These are phyloP conservation scores for Monomorium pharaonis DNA, from an alignment of 1,140 invertebrate genomes.

Conservation along the genomic window DNA sequence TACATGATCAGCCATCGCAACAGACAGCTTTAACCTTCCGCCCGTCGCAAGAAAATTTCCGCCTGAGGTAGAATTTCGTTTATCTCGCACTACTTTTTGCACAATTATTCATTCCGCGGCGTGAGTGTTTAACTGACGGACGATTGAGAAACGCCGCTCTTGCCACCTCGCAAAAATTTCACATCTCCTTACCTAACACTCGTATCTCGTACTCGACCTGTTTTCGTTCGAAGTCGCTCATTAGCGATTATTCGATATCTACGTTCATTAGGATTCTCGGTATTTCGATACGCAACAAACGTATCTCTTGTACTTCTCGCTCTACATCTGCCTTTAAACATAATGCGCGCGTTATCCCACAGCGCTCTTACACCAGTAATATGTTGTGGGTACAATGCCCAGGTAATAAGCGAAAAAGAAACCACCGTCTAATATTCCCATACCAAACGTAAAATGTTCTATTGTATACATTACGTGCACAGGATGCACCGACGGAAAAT, in stretches of 20 bases:
- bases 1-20: slow-evolving; percentile 14
- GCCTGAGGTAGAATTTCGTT: background rate
- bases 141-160: background rate
- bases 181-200: background rate
- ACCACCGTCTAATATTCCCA: slow-evolving; percentile 38
- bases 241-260: slow-evolving; percentile 6
- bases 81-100: background rate
- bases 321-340: slow-evolving; percentile 51
- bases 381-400: slow-evolving; percentile 40
- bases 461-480: slow-evolving; percentile 36
- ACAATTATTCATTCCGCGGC: background rate
- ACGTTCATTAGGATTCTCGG: slow-evolving; percentile 17
- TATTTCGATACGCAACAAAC: slow-evolving; percentile 15
- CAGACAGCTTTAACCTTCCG: slow-evolving; percentile 13
- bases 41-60: background rate
- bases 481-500: slow-evolving; percentile 43
- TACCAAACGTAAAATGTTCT: slow-evolving; percentile 16
- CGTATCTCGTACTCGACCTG: background rate
- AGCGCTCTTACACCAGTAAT: background rate
- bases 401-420: slow-evolving; percentile 45
- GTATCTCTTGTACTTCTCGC: slow-evolving; percentile 24
- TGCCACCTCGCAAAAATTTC: background rate
- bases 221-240: slow-evolving; percentile 10
- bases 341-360: slow-evolving; percentile 14
- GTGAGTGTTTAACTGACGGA: background rate